phyloP scores from a whole-genome alignment of 2,797 vertebrate species.

The Uromys caudimaculatus region DNA sequence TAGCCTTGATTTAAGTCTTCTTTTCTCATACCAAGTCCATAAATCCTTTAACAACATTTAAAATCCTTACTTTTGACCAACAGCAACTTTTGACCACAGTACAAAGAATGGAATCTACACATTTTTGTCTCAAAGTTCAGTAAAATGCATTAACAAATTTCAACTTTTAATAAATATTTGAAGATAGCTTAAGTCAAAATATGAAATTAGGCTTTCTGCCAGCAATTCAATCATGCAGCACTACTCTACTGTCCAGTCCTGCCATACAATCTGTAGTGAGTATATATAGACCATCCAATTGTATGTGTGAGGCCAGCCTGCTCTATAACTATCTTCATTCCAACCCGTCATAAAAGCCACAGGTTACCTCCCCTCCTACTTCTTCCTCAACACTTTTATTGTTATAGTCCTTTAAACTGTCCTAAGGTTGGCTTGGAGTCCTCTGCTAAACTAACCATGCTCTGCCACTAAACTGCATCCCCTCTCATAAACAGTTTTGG shows the following conservation, averaged over 20 bases:
- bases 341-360: not conserved
- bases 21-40: conserved; percentile 11
- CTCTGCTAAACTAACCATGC: not conserved
- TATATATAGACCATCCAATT: not conserved
- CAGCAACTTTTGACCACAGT: not conserved
- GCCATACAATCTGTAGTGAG: not conserved
- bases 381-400: not conserved
- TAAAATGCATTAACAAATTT: conserved; percentile 52
- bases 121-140: conserved; percentile 50
- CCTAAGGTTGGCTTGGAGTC: not conserved
- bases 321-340: conserved; percentile 4
- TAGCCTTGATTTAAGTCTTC: not conserved
- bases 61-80: not conserved
- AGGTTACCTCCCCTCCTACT: not conserved
- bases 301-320: not conserved
- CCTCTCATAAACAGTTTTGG: not conserved
- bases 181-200: conserved; percentile 40
- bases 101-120: not conserved
- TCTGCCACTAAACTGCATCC: not conserved
- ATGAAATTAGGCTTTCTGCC: not conserved
- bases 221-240: conserved; percentile 23
- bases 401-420: not conserved
- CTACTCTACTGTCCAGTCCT: not conserved
- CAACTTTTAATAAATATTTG: conserved; percentile 12
- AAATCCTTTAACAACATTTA: not conserved